Conservation (phyloP, 1,140 invertebrate species). For the Caenorhabditis inopinata region DNA sequence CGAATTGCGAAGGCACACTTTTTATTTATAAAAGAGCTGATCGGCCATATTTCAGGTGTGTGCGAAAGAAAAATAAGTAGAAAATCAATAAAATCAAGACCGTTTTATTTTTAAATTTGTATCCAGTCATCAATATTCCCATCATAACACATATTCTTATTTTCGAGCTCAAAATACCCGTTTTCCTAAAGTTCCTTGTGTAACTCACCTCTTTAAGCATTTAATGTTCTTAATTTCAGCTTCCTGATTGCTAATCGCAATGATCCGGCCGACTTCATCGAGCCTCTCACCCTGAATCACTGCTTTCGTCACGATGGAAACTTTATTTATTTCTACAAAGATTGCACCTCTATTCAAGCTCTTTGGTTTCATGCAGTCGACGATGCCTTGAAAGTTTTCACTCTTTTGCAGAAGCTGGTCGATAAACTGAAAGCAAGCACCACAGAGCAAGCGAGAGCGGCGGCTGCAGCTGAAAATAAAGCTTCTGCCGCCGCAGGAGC, state of each 20-base stretch:
- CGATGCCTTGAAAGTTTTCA: neutral
- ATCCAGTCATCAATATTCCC: no score
- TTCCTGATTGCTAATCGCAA: constrained; percentile 31
- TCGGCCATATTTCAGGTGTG: constrained; percentile 23
- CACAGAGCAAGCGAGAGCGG: neutral
- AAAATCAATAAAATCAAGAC: no score
- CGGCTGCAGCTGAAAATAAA: neutral
- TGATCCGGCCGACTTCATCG: constrained; percentile 20
- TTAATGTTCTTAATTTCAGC: constrained; percentile 21
- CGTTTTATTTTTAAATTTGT: no score
- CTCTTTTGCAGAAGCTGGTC: neutral
- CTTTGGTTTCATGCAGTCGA: constrained; percentile 3
- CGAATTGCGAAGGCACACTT: constrained; percentile 16
- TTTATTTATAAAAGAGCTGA: constrained; percentile 23
- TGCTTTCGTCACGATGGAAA: neutral
- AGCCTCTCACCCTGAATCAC: neutral
- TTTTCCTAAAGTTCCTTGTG: no score
- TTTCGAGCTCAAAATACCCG: no score
- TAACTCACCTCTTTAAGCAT: no score
- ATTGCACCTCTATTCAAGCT: neutral
- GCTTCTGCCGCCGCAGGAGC: neutral
- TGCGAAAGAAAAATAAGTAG: neutral
- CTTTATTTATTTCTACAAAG: constrained; percentile 19
- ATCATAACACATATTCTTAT: no score
- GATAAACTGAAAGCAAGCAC: constrained; percentile 8